Evolutionary conservation across 2,797 vertebrate genomes (phyloP).

Genomic region (Anomalospiza imberbis): DNA sequence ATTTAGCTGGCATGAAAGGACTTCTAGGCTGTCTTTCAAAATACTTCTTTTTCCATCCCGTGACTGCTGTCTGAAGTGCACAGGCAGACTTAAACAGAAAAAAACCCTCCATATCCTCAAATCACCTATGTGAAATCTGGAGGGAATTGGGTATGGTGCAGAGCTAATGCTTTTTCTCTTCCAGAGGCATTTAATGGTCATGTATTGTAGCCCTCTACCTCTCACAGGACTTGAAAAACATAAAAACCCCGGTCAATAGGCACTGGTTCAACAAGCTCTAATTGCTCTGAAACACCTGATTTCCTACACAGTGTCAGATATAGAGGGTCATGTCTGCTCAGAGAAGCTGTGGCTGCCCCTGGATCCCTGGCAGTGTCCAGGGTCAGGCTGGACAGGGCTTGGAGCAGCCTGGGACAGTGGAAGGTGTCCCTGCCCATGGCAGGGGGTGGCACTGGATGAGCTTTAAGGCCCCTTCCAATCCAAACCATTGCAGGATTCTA

Average conservation of each 20-base stretch:
- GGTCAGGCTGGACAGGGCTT: rapidly evolving
- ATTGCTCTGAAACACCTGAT: neutral
- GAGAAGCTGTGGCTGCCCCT: neutral
- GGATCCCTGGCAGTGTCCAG: neutral
- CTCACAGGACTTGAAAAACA: neutral
- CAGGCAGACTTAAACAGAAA: neutral
- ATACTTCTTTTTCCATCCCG: neutral
- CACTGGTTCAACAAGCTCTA: neutral
- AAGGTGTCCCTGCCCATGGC: neutral
- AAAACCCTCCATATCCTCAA: neutral
- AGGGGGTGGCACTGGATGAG: neutral
- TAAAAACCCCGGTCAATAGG: neutral
- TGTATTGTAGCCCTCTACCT: neutral
- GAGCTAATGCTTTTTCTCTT: neutral
- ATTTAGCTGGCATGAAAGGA: neutral
- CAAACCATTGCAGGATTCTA: neutral
- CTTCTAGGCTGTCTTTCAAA: neutral
- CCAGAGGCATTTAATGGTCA: neutral
- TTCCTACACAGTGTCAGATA: neutral
- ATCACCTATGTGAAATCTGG: neutral
- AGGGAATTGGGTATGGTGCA: neutral
- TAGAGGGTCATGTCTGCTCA: neutral
- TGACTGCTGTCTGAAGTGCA: neutral
- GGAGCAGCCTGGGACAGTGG: neutral
- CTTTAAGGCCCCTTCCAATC: neutral